Evolutionary conservation across 2,797 vertebrate genomes (phyloP).

Genomic region (Kryptolebias ocellatus): DNA sequence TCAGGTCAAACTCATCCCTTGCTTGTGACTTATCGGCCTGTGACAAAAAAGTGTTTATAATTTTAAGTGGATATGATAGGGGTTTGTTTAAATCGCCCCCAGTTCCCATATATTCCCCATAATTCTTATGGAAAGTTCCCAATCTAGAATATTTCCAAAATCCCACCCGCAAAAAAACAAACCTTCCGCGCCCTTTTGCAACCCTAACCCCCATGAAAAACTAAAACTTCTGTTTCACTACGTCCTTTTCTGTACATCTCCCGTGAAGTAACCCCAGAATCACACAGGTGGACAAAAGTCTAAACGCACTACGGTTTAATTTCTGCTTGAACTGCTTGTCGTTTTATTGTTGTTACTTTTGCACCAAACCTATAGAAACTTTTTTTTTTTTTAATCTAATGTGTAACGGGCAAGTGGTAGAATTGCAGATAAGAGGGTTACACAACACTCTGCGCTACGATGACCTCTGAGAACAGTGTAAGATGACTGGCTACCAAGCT

Average conservation of each 20-base stretch:
- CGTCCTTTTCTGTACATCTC: slow-evolving; percentile 17
- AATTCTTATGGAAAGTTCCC: too few species aligned
- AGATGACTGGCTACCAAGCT: slow-evolving; percentile 45
- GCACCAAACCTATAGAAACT: slow-evolving; percentile 21
- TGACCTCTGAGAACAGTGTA: slow-evolving; percentile 48
- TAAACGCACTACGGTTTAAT: slow-evolving; percentile 45
- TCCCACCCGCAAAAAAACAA: too few species aligned
- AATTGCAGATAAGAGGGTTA: slow-evolving; percentile 32
- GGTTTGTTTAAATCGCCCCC: too few species aligned
- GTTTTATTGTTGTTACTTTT: slow-evolving; percentile 35
- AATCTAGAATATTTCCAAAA: too few species aligned
- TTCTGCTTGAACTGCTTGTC: slow-evolving; percentile 30
- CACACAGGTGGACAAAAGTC: slow-evolving; percentile 27
- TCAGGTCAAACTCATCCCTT: too few species aligned
- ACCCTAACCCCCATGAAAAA: not conserved
- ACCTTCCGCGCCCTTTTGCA: too few species aligned
- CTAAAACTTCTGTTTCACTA: not conserved
- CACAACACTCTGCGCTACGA: slow-evolving; percentile 52
- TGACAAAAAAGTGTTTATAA: too few species aligned
- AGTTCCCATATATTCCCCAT: too few species aligned
- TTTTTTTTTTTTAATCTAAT: slow-evolving; percentile 17
- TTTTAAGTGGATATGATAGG: too few species aligned
- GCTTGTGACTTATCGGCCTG: too few species aligned
- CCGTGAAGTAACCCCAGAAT: slow-evolving; percentile 13
- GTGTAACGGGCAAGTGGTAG: slow-evolving; percentile 21